Evolutionary conservation across 2,888 invertebrate genomes (phyloP).

Genomic region (Drosophila lutescens): DNA sequence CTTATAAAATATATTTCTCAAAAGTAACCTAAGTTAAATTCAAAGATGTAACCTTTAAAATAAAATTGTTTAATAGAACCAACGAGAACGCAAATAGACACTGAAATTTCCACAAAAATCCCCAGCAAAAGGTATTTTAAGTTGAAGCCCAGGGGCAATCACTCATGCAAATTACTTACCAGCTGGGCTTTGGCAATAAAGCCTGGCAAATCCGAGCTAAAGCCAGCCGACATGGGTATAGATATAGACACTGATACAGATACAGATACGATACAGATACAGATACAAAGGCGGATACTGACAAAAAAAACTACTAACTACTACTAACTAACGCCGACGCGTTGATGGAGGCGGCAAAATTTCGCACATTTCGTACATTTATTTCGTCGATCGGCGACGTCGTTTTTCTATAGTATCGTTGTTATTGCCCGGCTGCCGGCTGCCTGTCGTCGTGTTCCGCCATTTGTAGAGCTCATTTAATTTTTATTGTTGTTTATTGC

Average conservation of each 20-base stretch:
- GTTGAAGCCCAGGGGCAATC: constrained; percentile 17
- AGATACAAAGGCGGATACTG: constrained; percentile 29
- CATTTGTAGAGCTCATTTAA: constrained; percentile 76
- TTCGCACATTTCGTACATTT: constrained; percentile 72
- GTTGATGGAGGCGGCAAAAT: constrained; percentile 60
- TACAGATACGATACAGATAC: constrained; percentile 3
- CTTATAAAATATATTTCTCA: too few species aligned
- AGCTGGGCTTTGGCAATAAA: constrained; percentile 38
- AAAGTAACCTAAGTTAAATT: too few species aligned
- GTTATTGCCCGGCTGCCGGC: constrained; percentile 16
- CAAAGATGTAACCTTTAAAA: too few species aligned
- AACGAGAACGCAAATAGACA: background rate
- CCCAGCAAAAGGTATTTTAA: constrained; percentile 14
- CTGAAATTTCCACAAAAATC: constrained; percentile 14
- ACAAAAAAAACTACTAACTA: constrained; percentile 29
- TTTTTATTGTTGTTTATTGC: constrained; percentile 78
- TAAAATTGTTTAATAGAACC: background rate
- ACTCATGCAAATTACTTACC: constrained; percentile 27
- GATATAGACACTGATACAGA: background rate
- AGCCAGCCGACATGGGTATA: constrained; percentile 5
- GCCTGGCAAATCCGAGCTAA: constrained; percentile 25
- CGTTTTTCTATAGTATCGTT: constrained; percentile 31
- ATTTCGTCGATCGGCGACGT: constrained; percentile 41
- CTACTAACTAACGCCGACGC: constrained; percentile 43
- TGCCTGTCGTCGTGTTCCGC: constrained; percentile 65